A percentile compares a stretch with the other conserved stretches of the same genome.
phyloP scores from a whole-genome alignment of 2,113 vertebrate genomes.

The Protomyctophum bolini region DNA sequence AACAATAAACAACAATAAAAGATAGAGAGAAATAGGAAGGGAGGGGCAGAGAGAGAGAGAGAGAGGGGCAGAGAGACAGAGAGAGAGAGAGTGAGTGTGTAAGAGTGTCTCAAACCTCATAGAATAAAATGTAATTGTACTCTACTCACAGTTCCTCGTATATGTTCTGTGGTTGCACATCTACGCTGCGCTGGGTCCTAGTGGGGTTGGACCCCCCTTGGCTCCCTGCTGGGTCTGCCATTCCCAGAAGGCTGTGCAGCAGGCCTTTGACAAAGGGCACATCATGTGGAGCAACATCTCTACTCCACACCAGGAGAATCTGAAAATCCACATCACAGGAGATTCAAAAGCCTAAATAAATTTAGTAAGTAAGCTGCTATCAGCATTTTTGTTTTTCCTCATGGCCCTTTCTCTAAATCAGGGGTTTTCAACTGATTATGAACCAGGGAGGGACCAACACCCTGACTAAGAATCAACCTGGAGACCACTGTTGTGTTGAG shows the following conservation, averaged over 20 bases:
- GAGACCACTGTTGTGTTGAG: too few species aligned
- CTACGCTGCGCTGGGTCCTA: conserved; percentile 41
- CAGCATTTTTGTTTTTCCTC: too few species aligned
- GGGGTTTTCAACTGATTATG: too few species aligned
- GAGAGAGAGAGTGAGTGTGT: too few species aligned
- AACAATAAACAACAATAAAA: too few species aligned
- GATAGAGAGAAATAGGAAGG: too few species aligned
- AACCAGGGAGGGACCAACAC: too few species aligned
- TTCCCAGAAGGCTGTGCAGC: conserved; percentile 56
- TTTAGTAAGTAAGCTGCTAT: too few species aligned
- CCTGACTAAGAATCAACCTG: too few species aligned
- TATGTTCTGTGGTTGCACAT: conserved; percentile 46
- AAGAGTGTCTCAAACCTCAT: not conserved
- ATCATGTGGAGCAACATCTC: conserved; percentile 58
- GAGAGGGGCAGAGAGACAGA: not conserved
- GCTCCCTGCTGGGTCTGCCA: conserved; percentile 9
- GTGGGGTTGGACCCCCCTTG: conserved; percentile 1
- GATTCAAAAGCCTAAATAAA: not conserved
- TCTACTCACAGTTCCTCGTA: conserved; percentile 73
- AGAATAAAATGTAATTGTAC: conserved; percentile 6
- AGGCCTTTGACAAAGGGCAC: conserved; percentile 55
- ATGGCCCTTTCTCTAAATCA: too few species aligned
- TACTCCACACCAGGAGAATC: conserved; percentile 70
- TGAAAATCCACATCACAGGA: conserved; percentile 24
- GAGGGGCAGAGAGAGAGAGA: too few species aligned